Evolutionary conservation across 2,797 vertebrate species (phyloP).

Genomic region (Poecilia velifera): DNA sequence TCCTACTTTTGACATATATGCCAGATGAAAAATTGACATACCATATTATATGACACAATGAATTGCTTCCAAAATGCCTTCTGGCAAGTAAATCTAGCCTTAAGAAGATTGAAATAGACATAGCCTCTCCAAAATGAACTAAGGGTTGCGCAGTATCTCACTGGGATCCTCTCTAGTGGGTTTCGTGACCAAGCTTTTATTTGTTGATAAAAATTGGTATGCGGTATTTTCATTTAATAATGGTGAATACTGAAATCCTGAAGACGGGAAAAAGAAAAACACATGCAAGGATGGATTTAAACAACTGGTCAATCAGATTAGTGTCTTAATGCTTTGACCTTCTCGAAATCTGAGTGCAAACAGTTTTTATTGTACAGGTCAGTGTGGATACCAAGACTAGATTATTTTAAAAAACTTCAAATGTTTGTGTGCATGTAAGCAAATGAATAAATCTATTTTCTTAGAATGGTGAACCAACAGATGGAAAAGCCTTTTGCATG

Average conservation of each 20-base stretch:
- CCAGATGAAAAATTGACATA: conserved; percentile 43
- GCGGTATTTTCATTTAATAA: not conserved
- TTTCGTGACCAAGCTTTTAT: conserved; percentile 13
- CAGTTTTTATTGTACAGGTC: not conserved
- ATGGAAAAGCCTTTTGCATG: not conserved
- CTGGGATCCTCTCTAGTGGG: conserved; percentile 29
- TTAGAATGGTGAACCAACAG: not conserved
- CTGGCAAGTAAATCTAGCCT: conserved; percentile 66
- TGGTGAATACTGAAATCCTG: not conserved
- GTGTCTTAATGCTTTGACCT: not conserved
- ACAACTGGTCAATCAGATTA: not conserved
- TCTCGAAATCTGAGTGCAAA: not conserved
- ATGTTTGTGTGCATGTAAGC: not conserved
- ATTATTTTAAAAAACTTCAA: not conserved
- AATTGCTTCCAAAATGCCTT: conserved; percentile 61
- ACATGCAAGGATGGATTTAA: conserved; percentile 1
- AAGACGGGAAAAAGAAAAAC: not conserved
- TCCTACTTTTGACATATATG: conserved; percentile 42
- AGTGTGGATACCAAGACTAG: not conserved
- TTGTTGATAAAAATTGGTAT: not conserved
- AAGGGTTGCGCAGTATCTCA: conserved; percentile 21
- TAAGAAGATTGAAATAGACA: conserved; percentile 77
- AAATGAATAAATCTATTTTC: not conserved
- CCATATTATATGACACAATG: conserved; percentile 38
- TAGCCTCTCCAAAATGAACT: conserved; percentile 31